Base-by-base conservation (phyloP, 2,113 vertebrate genomes). In the Rhabdomys dilectus region DNA sequence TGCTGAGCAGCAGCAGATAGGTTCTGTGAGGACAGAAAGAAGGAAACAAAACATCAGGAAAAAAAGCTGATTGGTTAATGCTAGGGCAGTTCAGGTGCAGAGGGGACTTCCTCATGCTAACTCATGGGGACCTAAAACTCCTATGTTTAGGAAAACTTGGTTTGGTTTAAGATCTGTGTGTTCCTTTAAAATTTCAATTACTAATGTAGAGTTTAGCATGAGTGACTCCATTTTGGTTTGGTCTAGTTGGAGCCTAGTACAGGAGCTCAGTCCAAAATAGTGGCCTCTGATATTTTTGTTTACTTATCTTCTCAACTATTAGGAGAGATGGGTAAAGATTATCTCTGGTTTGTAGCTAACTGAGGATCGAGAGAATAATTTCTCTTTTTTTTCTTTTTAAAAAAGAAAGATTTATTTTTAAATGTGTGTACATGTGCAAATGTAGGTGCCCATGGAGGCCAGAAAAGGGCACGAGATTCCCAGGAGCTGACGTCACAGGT, bases 311-410 rank as follows among this genome's bases (percentile, higher is more conserved):
- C 78, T 89, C 82, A 91, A 86, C 53, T 95, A 66, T 36, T 64
- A 91, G 58, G 73, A 91, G 29, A 89, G 48, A 76, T 7, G 10
- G 7, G 10, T 58, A 92, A 42, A 85, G 13, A 95, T 66, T 66
- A 31, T 48, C 21, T 97, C n/a, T 58, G 7, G 68, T 87, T 97
- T 76, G 93, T 26, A 86, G 58, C 77, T 42, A 93, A 92, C 24
- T 21, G 64, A 81, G 72, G 56, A 56, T 39, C 75, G 51, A 82
- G 53, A 82, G 19, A 42, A 51, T 3, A 51, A 90, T 24, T 85
- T 96, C 62, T 56, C n/a, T 62, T 36, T 3, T 1, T 31, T 56
- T 68, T 51, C 19, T 24, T 62, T 36, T 3, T 1, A 31, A 42
- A 42, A 60, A 58, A n/a, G 36, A 82, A 73, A 34, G 39, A 75